Conservation (phyloP, 2,888 invertebrate species). For the Ariolimax columbianus region DNA sequence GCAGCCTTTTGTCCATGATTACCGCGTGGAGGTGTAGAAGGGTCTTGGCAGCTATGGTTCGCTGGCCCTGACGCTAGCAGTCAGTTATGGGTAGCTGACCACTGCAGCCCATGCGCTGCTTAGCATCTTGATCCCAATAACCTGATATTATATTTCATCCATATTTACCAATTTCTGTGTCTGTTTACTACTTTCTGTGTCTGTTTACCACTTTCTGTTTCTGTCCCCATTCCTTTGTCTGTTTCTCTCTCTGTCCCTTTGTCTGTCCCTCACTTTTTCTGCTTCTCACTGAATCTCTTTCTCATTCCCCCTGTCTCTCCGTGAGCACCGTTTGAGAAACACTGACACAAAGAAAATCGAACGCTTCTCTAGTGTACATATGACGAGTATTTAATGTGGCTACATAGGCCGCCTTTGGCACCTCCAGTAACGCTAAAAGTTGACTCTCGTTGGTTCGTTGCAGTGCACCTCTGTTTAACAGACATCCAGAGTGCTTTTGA, state of each 20-base stretch:
- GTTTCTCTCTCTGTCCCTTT: not conserved
- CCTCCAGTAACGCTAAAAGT: constrained; percentile 13
- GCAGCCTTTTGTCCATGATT: too few species aligned
- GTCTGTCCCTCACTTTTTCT: not conserved
- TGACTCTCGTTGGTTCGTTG: constrained; percentile 15
- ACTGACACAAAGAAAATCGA: not conserved
- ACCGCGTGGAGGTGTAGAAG: too few species aligned
- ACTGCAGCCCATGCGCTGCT: too few species aligned
- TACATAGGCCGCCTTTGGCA: not conserved
- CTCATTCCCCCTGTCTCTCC: not conserved
- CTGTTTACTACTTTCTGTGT: too few species aligned
- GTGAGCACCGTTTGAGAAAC: too few species aligned
- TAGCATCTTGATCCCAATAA: too few species aligned
- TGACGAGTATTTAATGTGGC: constrained; percentile 33
- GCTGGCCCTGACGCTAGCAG: too few species aligned
- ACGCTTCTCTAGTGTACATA: not conserved
- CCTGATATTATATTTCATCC: too few species aligned
- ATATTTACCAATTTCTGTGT: too few species aligned
- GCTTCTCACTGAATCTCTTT: not conserved
- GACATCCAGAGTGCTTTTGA: constrained; percentile 36
- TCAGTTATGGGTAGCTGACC: too few species aligned
- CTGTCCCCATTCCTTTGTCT: not conserved
- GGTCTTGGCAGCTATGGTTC: too few species aligned
- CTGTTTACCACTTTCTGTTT: not conserved
- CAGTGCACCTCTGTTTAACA: constrained; percentile 27